phyloP scores from a whole-genome alignment of 35 echinoderm and acorn worm species.

The Heliocidaris tuberculata region DNA sequence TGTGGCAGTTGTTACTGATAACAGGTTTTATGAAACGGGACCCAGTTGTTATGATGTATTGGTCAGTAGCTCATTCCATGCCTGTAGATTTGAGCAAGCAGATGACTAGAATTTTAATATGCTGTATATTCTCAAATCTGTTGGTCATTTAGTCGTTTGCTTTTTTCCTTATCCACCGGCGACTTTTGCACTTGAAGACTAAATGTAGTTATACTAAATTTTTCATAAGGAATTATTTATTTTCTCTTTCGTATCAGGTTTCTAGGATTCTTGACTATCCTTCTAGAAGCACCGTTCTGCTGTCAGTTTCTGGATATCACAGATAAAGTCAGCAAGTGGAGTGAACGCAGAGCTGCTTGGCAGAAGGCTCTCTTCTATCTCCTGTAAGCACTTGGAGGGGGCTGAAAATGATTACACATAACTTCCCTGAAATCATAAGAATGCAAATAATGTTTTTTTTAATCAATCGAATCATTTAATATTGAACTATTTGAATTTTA shows the following conservation, averaged over 20 bases:
- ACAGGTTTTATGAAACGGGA: too few species aligned
- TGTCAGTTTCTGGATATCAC: slow-evolving; percentile 48
- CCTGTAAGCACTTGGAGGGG: slow-evolving; percentile 26
- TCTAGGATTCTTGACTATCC: slow-evolving; percentile 33
- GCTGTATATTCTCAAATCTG: too few species aligned
- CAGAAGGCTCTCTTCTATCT: slow-evolving; percentile 52
- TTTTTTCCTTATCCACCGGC: too few species aligned
- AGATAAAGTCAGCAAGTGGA: slow-evolving; percentile 50
- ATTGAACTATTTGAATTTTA: not conserved
- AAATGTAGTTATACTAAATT: too few species aligned
- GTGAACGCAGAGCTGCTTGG: slow-evolving; percentile 40
- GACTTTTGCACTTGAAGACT: too few species aligned
- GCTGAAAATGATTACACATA: not conserved
- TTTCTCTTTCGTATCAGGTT: not conserved
- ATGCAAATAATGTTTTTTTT: not conserved
- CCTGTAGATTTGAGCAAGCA: too few species aligned
- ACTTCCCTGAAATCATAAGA: not conserved
- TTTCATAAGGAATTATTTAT: not conserved
- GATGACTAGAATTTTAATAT: too few species aligned
- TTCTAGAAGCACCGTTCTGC: slow-evolving; percentile 50
- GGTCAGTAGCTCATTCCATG: too few species aligned
- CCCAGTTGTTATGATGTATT: too few species aligned
- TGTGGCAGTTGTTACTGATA: too few species aligned
- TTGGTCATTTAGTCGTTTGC: too few species aligned
- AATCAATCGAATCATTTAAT: not conserved